Conservation (phyloP, 2,888 invertebrate species). For the Orthonevra nobilis region DNA sequence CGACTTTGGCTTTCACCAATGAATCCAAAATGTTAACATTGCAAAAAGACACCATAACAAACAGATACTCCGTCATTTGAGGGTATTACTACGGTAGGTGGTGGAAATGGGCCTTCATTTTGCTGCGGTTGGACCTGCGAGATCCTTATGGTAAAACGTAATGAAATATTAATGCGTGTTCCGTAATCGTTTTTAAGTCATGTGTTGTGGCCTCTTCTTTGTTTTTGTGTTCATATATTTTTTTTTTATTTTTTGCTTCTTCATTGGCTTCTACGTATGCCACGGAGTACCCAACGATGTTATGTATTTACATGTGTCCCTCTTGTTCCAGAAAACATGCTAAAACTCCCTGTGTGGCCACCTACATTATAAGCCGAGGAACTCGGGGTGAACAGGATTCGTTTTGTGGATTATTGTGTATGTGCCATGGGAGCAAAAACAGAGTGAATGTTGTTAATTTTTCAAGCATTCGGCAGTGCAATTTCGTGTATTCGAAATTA, state of each 20-base stretch:
- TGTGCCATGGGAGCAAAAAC: neutral
- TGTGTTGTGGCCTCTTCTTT: conserved; percentile 1
- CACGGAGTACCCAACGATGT: neutral
- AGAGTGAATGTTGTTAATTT: conserved; percentile 19
- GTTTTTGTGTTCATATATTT: no score
- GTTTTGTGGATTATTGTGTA: conserved; percentile 13
- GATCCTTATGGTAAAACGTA: conserved; percentile 32
- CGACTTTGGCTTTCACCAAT: conserved; percentile 1
- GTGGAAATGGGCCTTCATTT: conserved; percentile 8
- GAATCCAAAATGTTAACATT: conserved; percentile 33
- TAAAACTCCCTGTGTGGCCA: conserved; percentile 1
- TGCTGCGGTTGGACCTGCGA: conserved; percentile 32
- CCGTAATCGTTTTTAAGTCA: conserved; percentile 33
- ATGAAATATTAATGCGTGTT: conserved; percentile 46
- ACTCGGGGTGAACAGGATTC: neutral
- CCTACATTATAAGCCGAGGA: no score
- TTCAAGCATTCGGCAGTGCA: conserved; percentile 23
- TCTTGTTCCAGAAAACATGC: neutral
- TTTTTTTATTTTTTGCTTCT: neutral
- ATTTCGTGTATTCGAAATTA: neutral
- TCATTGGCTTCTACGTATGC: neutral
- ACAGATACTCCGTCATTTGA: neutral
- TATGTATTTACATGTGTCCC: neutral
- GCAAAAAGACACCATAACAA: conserved; percentile 7
- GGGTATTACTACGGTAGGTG: neutral